Base-by-base conservation (phyloP, 2,113 vertebrate genomes). In the Macaca fascicularis region DNA sequence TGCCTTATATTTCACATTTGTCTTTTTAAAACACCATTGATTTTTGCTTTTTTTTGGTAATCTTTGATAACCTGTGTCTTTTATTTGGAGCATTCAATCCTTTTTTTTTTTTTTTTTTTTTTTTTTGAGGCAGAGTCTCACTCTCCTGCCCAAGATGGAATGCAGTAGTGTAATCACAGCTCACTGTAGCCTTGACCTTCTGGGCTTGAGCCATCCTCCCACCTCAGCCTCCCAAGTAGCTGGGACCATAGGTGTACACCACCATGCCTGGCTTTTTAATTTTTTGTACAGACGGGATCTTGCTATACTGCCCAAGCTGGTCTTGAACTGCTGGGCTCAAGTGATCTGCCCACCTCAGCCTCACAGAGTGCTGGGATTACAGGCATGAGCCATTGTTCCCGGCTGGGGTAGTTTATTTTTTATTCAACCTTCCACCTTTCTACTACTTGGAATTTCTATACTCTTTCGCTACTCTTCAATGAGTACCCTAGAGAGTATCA, bases 11-110 rank as follows among this genome's bases (percentile, higher is more conserved):
- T 85, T 90, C 91, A 35, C 1, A 8, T 86, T 52, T 93, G 32
- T 75, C 45, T 85, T 57, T 89, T 82, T 25, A 45, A 83, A 96
- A 35, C 35, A 93, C 85, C 13, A n/a, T 67, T 85, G 50, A 72
- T 12, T 91, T 95, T 83, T 89, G 20, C 52, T 52, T 52, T 52
- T 52, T 91, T 95, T 83, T 89, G 8, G 59, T 61, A 27, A 92
- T 25, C 11, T 81, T 91, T 97, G 52, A 80, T 74, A 89, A 17
- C 35, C 16, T 94, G 94, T 84, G 25, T 64, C 43, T 69, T 95
- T 97, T 48, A 83, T n/a, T 80, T 80, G 23, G 35, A 88, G 17
- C 35, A 43, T 83, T 93, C 74, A 79, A 25, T 78, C 6, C 7
- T 30, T 35, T 69, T 8, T 69, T 67, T 67, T 35, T 69, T 32